A percentile compares a stretch with the other conserved stretches of the same genome.
These are phyloP conservation scores for Hycleus phaleratus DNA, from an alignment of 1,140 invertebrate genomes.

Conservation along the genomic window DNA sequence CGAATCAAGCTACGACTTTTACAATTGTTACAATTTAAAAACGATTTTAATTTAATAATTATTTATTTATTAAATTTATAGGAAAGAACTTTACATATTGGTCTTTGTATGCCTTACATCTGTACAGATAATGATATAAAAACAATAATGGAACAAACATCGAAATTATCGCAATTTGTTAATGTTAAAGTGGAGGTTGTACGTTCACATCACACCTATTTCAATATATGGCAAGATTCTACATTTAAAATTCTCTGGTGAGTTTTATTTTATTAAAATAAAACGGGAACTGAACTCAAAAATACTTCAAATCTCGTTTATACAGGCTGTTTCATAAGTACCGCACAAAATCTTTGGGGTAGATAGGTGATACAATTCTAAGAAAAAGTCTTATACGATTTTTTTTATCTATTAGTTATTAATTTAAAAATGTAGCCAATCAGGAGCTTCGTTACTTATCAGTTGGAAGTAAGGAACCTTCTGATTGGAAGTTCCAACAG, in stretches of 20 bases:
- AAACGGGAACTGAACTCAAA: not conserved
- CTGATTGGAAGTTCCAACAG: too few relatives aligned
- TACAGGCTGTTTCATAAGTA: too few relatives aligned
- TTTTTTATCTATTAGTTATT: too few relatives aligned
- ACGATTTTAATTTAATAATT: not conserved
- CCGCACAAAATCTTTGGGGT: too few relatives aligned
- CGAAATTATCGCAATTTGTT: constrained; percentile 40
- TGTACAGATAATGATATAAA: constrained; percentile 56
- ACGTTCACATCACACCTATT: constrained; percentile 57
- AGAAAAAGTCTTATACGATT: too few relatives aligned
- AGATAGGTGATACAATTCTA: too few relatives aligned
- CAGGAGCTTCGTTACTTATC: too few relatives aligned
- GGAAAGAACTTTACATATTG: constrained; percentile 56
- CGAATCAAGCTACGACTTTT: too few relatives aligned
- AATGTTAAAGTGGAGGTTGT: constrained; percentile 47
- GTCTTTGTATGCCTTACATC: constrained; percentile 62
- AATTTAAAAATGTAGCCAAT: too few relatives aligned
- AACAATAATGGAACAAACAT: constrained; percentile 49
- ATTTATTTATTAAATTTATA: constrained; percentile 31
- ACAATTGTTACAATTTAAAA: too few relatives aligned
- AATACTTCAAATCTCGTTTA: too few relatives aligned
- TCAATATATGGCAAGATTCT: constrained; percentile 56
- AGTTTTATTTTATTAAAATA: constrained; percentile 22
- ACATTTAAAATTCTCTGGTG: constrained; percentile 66
- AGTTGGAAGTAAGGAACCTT: too few relatives aligned